Percentiles rank a stretch among this genome's conserved stretches.
Conservation (phyloP, 2,113 vertebrate species). For the Sinocyclocheilus rhinocerous region DNA sequence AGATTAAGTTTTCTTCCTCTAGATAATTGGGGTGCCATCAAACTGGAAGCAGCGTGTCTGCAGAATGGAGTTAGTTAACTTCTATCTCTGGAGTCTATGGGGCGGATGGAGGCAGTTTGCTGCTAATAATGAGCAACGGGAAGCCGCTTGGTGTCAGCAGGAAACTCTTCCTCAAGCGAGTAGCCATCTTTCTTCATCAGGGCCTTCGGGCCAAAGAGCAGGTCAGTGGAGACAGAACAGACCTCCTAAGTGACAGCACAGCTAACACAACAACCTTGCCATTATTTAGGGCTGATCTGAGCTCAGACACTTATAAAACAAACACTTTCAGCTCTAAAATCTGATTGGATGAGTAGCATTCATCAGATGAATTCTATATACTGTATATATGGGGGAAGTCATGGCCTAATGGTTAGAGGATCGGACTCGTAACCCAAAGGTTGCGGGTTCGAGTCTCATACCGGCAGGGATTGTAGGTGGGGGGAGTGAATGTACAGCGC, state of each 20-base stretch:
- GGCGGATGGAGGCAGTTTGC: slow-evolving; percentile 40
- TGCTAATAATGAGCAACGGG: slow-evolving; percentile 48
- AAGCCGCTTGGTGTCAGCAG: slow-evolving; percentile 42
- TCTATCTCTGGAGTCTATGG: slow-evolving; percentile 11
- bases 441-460: too few relatives aligned
- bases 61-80: slow-evolving; percentile 26
- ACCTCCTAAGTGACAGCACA: slow-evolving; percentile 23
- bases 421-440: too few relatives aligned
- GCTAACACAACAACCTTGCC: background rate
- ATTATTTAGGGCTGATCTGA: background rate
- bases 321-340: background rate
- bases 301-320: background rate
- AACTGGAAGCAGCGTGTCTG: slow-evolving; percentile 19
- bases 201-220: slow-evolving; percentile 39
- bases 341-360: background rate
- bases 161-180: slow-evolving; percentile 27
- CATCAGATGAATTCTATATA: background rate
- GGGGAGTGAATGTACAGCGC: too few relatives aligned
- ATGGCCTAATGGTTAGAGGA: too few relatives aligned
- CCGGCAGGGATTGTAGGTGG: too few relatives aligned
- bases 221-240: background rate
- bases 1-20: background rate
- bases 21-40: slow-evolving; percentile 8
- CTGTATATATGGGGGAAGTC: too few relatives aligned
- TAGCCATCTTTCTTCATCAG: slow-evolving; percentile 19